phyloP scores from a whole-genome alignment of 2,888 invertebrate genomes.

The Hartigia nigra region DNA sequence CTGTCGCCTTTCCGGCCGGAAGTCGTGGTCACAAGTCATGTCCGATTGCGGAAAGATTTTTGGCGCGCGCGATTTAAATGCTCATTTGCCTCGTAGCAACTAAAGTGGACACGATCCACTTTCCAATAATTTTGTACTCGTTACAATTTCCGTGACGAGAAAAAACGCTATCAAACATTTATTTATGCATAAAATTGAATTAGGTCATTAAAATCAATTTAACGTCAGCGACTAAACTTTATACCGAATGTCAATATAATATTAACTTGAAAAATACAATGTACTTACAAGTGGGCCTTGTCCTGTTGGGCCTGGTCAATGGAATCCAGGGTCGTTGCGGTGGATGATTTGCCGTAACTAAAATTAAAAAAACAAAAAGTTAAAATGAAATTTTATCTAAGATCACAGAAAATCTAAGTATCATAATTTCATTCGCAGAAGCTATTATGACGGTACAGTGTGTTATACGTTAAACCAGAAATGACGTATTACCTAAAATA shows the following conservation, averaged over 20 bases:
- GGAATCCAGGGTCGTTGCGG: conserved; percentile 97
- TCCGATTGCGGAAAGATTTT: background rate
- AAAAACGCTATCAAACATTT: too few species aligned
- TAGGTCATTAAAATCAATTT: background rate
- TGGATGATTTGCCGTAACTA: conserved; percentile 90
- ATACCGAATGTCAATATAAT: background rate
- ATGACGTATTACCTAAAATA: background rate
- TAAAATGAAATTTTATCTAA: background rate
- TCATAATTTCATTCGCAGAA: background rate
- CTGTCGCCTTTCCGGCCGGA: background rate
- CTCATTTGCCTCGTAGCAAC: background rate
- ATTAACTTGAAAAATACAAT: background rate
- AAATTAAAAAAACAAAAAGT: conserved; percentile 66
- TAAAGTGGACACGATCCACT: background rate
- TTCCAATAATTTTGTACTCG: background rate
- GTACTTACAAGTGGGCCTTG: conserved; percentile 90
- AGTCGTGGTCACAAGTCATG: background rate
- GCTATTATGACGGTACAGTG: background rate
- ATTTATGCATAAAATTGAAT: background rate
- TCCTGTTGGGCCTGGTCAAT: conserved; percentile 87
- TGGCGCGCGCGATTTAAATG: background rate
- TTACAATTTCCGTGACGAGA: background rate
- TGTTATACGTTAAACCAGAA: background rate
- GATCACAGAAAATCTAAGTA: background rate
- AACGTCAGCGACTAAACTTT: background rate